phyloP scores from a whole-genome alignment of 2,888 invertebrate genomes.

The Onchidella celtica region DNA sequence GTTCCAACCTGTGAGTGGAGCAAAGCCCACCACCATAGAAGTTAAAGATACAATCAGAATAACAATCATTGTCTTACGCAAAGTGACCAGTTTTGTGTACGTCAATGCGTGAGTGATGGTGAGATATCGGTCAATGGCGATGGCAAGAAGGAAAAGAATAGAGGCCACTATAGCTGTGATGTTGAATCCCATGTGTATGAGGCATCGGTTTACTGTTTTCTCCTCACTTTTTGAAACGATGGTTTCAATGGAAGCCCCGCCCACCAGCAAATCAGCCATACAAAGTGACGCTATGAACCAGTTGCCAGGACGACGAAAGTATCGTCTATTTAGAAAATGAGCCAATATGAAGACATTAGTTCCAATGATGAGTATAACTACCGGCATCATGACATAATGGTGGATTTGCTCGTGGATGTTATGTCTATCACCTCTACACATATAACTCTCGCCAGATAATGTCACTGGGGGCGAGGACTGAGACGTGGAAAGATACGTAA shows the following conservation, averaged over 20 bases:
- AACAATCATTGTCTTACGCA: conserved; percentile 53
- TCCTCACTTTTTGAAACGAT: conserved; percentile 56
- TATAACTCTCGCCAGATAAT: neutral
- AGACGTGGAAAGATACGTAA: too few species aligned
- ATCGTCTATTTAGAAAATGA: conserved; percentile 21
- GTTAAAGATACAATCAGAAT: conserved; percentile 60
- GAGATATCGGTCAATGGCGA: conserved; percentile 70
- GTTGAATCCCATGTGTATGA: conserved; percentile 63
- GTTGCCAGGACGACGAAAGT: conserved; percentile 62
- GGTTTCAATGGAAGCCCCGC: conserved; percentile 62
- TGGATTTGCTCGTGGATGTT: conserved; percentile 7
- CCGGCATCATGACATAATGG: neutral
- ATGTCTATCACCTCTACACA: neutral
- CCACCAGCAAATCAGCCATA: conserved; percentile 65
- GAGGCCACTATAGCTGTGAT: conserved; percentile 61
- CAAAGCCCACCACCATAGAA: conserved; percentile 63
- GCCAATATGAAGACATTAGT: neutral
- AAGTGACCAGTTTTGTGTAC: conserved; percentile 64
- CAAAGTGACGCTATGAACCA: conserved; percentile 63
- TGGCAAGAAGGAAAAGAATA: conserved; percentile 62
- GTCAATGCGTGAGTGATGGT: conserved; percentile 66
- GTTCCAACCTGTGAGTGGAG: conserved; percentile 71
- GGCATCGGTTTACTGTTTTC: conserved; percentile 59
- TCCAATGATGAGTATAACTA: neutral
- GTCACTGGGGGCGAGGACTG: too few species aligned